Base-by-base conservation (phyloP, 2,797 vertebrate species). In the Orientallactaga sibirica region DNA sequence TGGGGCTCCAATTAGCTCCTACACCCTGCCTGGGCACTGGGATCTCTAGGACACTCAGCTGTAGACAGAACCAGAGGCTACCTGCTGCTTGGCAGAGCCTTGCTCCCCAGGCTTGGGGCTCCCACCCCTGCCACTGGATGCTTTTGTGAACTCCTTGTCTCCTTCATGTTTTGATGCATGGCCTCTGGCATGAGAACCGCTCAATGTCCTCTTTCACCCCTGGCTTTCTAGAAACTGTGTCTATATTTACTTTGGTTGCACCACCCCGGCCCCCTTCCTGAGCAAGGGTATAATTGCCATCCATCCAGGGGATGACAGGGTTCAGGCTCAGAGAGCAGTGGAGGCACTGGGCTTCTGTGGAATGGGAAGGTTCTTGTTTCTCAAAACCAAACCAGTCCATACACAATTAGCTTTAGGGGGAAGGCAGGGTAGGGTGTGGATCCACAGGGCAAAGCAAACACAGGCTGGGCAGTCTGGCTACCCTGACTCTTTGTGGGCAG, bases 161-260 rank as follows among this genome's bases (percentile, higher is more conserved):
- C 79, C 62, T 84, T 86, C 61, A 4, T 80, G 68, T 89, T 96
- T 97, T 90, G 93, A 79, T 96, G 92, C 92, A 92, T 90, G 80
- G 86, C 86, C 73, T 96, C 87, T 95, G 96, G 96, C 93, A 94
- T 19, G 67, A 88, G 85, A 93, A 77, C 48, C 3, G 2, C 70
- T 71, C 94, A 87, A 11, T 94, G 96, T 96, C 95, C 96, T 97
- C 96, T 85, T 81, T 97, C 67, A 97, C 94, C 95, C 92, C 71
- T 84, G 77, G 91, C 97, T 97, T 97, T 97, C 97, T 97, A 97
- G 97, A 97, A 97, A 97, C 20, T 84, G 9, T 15, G 2, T 93
- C 90, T 96, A 95, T 97, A 95, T 96, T 97, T 97, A 97, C 95
- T 62, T 11, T 20, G 27, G 80, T 76, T 76, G 90, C 92, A 85